Evolutionary conservation across 2,888 invertebrate genomes (phyloP).

Genomic region (Apeira syringaria): DNA sequence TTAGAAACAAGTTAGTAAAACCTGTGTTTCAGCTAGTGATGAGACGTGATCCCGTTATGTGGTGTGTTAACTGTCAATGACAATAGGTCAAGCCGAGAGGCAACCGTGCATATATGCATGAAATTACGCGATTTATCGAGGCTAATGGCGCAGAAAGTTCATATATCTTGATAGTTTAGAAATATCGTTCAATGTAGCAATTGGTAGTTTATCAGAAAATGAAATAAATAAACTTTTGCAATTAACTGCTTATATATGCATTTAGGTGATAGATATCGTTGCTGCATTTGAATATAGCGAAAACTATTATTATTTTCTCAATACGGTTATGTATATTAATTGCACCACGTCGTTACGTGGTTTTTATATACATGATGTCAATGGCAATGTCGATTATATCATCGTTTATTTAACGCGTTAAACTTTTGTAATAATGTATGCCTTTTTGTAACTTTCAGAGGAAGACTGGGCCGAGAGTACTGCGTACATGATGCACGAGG

Average conservation of each 20-base stretch:
- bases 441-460: slow-evolving; percentile 80
- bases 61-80: slow-evolving; percentile 48
- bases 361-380: slow-evolving; percentile 27
- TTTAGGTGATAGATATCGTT: slow-evolving; percentile 13
- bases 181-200: slow-evolving; percentile 32
- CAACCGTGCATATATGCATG: slow-evolving; percentile 47
- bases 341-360: slow-evolving; percentile 16
- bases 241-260: slow-evolving; percentile 23
- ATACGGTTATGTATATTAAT: slow-evolving; percentile 16
- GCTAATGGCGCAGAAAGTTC: slow-evolving; percentile 42
- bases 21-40: slow-evolving; percentile 40
- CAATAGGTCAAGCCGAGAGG: slow-evolving; percentile 52
- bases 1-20: slow-evolving; percentile 53
- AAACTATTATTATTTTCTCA: slow-evolving; percentile 19
- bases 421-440: slow-evolving; percentile 6
- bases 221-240: slow-evolving; percentile 25
- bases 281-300: slow-evolving; percentile 15
- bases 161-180: slow-evolving; percentile 31
- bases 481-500: slow-evolving; percentile 85
- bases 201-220: slow-evolving; percentile 22
- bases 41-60: slow-evolving; percentile 58
- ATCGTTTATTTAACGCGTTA: slow-evolving; percentile 16
- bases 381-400: slow-evolving; percentile 32
- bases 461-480: slow-evolving; percentile 90
- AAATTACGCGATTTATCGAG: slow-evolving; percentile 46